Conservation (phyloP, 2,888 invertebrate genomes). For the Eupeodes luniger region DNA sequence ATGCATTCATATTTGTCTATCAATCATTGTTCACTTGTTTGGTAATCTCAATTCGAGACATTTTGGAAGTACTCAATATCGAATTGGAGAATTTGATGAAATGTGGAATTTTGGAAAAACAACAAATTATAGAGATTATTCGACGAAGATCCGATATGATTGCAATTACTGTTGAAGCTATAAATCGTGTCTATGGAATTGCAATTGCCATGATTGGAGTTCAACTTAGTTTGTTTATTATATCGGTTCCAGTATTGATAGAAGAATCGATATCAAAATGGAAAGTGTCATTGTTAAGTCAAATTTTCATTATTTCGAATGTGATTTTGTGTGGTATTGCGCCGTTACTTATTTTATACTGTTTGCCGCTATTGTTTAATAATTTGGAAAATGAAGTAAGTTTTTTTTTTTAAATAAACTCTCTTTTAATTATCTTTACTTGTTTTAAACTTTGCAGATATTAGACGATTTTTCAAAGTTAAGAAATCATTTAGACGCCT, state of each 20-base stretch:
- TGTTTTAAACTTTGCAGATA: too few species aligned
- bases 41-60: constrained; percentile 1
- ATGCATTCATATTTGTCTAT: constrained; percentile 1
- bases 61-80: background rate
- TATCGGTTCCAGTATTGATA: constrained; percentile 3
- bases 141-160: background rate
- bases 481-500: too few species aligned
- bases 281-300: background rate
- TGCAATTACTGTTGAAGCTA: background rate
- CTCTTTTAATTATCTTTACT: too few species aligned
- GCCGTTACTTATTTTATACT: constrained; percentile 6
- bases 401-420: background rate
- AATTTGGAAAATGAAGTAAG: constrained; percentile 15
- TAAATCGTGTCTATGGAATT: background rate
- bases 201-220: background rate
- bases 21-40: constrained; percentile 8
- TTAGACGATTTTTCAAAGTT: too few species aligned
- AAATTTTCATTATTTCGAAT: background rate
- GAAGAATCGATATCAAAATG: background rate
- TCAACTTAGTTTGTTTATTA: background rate
- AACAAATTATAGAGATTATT: background rate
- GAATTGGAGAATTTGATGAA: background rate
- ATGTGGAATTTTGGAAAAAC: background rate
- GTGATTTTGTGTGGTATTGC: background rate
- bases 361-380: constrained; percentile 12